Evolutionary conservation across 2,797 vertebrate genomes (phyloP).

Genomic region (Brachymystax lenok): DNA sequence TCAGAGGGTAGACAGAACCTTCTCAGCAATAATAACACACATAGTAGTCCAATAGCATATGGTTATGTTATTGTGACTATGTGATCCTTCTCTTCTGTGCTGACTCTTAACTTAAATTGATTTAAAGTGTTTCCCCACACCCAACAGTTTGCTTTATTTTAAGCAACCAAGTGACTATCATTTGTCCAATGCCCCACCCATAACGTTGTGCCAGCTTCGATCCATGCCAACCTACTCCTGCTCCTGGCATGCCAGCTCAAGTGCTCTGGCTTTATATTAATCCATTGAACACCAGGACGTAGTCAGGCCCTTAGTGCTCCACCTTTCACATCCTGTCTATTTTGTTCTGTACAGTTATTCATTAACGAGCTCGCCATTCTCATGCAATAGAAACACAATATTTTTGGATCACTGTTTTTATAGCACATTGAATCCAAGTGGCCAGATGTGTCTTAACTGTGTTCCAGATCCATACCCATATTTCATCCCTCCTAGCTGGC

Average conservation of each 20-base stretch:
- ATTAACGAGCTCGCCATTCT: not conserved
- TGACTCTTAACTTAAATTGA: not conserved
- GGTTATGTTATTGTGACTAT: not conserved
- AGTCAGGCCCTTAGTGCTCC: conserved; percentile 5
- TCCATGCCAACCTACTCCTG: not conserved
- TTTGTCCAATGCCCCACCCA: not conserved
- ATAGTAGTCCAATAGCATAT: not conserved
- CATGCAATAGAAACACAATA: not conserved
- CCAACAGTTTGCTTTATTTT: not conserved
- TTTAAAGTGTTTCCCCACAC: not conserved
- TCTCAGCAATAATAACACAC: not conserved
- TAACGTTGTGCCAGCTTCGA: conserved; percentile 1
- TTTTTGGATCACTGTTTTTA: conserved; percentile 7
- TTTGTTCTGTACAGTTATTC: not conserved
- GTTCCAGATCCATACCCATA: not conserved
- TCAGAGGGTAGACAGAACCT: not conserved
- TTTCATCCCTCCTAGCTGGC: not conserved
- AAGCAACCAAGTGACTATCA: not conserved
- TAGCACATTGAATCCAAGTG: not conserved
- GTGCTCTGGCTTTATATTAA: not conserved
- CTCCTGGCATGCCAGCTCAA: not conserved
- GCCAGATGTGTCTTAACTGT: conserved; percentile 9
- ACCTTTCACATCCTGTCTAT: conserved; percentile 1
- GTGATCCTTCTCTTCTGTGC: not conserved
- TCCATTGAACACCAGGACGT: not conserved